A percentile compares a stretch with the other conserved stretches of the same genome.
Conservation (phyloP, 1,140 invertebrate genomes). For the Laodelphax striatellus region DNA sequence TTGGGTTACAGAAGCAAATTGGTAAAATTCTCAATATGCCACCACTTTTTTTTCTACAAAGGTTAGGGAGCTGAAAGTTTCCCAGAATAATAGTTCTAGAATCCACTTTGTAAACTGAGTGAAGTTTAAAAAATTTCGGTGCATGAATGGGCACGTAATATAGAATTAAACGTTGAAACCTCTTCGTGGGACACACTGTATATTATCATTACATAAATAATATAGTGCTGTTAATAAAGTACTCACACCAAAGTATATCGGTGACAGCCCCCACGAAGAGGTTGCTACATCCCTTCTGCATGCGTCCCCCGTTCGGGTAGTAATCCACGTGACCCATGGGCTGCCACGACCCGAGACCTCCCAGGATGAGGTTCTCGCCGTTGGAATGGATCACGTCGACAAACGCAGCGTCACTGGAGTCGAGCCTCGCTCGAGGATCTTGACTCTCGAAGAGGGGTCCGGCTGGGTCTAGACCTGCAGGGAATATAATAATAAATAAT, state of each 20-base stretch:
- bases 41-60: too few species aligned
- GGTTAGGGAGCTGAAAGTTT: too few species aligned
- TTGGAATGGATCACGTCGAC: slow-evolving; percentile 94
- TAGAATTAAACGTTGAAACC: too few species aligned
- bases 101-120: too few species aligned
- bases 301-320: slow-evolving; percentile 80
- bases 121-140: too few species aligned
- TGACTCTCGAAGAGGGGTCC: slow-evolving; percentile 82
- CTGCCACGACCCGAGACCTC: slow-evolving; percentile 71
- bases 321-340: slow-evolving; percentile 87
- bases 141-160: too few species aligned
- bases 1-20: too few species aligned
- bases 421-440: slow-evolving; percentile 65
- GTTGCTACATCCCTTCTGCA: slow-evolving; percentile 73
- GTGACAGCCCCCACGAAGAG: slow-evolving; percentile 83
- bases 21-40: too few species aligned
- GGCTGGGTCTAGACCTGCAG: slow-evolving; percentile 72
- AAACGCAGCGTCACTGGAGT: slow-evolving; percentile 75
- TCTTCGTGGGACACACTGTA: too few species aligned
- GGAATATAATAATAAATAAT: too few species aligned
- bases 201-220: too few species aligned
- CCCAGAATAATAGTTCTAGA: too few species aligned
- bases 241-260: slow-evolving; percentile 81
- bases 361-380: slow-evolving; percentile 62
- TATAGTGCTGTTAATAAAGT: neutral